Evolutionary conservation across 2,797 vertebrate genomes (phyloP), one percentile per base, ranked within the genome.

Genomic region (Pipistrellus kuhlii): DNA sequence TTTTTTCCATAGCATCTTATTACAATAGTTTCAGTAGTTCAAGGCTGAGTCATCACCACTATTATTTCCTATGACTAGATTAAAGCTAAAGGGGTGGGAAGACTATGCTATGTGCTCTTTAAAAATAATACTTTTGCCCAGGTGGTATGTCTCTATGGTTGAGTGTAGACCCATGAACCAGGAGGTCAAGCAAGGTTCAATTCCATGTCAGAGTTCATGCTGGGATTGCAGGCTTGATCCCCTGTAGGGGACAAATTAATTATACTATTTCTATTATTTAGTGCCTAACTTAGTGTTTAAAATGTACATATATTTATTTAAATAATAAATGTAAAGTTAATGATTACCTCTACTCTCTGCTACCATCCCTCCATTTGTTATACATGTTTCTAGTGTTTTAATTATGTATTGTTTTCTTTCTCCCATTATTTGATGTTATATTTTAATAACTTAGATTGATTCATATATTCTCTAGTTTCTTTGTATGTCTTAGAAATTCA

Each of bases 1-100:
- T 91, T 88, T 95, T 51, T 51, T 95, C 96, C 25, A 71, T 97
- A 85, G 12, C 30, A 44, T 30, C 21, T 69, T 44, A 18, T 57
- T 81, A n/a, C n/a, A n/a, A n/a, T n/a, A 44, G 6, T 89, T 93
- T 95, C 85, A 89, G 44, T 86, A 94, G 20, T 55, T 62, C 8
- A 44, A 44, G 30, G 3, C 8, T 62, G 53, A 66, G 30, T 6
- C n/a, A 30, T 75, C 62, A 8, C 23, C 44, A 13, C n/a, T 46
- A 1, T 53, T 66, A 20, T 62, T 90, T 53, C 20, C 69, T 95
- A n/a, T 85, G 4, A 76, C 46, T 48, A 90, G 8, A 73, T 64
- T 71, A 81, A 92, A 92, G 25, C 53, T 82, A 3, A 77, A 88
- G 71, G 83, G 2, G 55, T 46, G 32, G 35, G 77, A 85, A 68